Evolutionary conservation across 1,140 invertebrate genomes (phyloP), one percentile per base, ranked within the genome.

Genomic region (Scaptomyza hsui): DNA sequence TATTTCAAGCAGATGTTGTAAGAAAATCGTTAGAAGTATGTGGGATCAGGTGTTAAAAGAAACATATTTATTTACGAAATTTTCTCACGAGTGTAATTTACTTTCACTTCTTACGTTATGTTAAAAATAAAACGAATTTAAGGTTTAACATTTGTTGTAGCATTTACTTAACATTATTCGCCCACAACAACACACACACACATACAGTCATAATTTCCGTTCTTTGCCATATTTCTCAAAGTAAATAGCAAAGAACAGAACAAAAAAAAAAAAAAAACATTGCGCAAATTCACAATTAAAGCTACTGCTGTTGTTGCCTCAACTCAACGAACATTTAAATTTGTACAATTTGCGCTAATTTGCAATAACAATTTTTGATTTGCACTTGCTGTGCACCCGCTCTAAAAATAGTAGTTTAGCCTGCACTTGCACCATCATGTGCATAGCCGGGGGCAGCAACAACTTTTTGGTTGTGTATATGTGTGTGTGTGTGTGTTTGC

Each of bases 321-420:
- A 21, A 44, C 37, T 18, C 37, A 24, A 53, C 18, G 13, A n/a
- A 42, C 21, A 61, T 61, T 61, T 47, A 39, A 37, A 47, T 62
- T 52, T 62, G 44, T 29, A 45, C 18, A 48, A 64, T 64, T 70
- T 64, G 26, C 24, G 24, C 49, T 56, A 70, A 70, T 70, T 64
- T 56, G 21, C 60, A 56, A 56, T 26, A 56, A 55, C 48, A 69
- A 63, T 55, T 69, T 69, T 69, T 53, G 32, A 69, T 62, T 62
- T 62, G 48, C 42, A 62, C 64, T 61, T 52, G 47, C 47, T 16
- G 45, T 32, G 24, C 29, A 44, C 26, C 5, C 12, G 32, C 59
- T 53, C n/a, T 35, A 47, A 64, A 64, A 71, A 71, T 64, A 71
- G 68, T 29, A 71, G 68, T 29, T 19, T 44, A 51, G 44, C 12